phyloP scores from a whole-genome alignment of 2,888 invertebrate species.

The Clusia tigrina region DNA sequence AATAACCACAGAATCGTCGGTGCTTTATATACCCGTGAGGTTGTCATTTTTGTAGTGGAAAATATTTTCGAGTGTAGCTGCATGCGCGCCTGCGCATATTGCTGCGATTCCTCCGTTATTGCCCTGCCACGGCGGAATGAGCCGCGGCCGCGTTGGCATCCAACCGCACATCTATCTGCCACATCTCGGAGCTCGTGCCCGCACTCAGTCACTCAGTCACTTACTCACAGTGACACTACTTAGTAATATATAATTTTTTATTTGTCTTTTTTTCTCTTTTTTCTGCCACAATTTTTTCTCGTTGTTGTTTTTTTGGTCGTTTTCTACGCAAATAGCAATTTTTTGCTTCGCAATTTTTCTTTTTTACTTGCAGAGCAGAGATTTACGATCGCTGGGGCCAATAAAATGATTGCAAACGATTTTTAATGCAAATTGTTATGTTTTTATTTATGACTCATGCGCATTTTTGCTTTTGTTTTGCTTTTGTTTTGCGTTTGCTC shows the following conservation, averaged over 20 bases:
- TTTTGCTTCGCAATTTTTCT: not conserved
- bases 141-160: not conserved
- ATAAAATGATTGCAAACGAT: conserved; percentile 64
- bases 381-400: conserved; percentile 61
- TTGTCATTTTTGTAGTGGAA: too few relatives aligned
- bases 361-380: conserved; percentile 33
- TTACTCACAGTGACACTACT: not conserved
- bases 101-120: too few relatives aligned
- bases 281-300: too few relatives aligned
- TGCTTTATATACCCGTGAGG: too few relatives aligned
- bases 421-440: conserved; percentile 63
- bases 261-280: not conserved
- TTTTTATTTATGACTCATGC: conserved; percentile 38
- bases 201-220: not conserved
- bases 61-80: too few relatives aligned
- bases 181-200: not conserved
- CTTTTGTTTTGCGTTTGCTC: not conserved
- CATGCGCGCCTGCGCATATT: too few relatives aligned
- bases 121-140: too few relatives aligned
- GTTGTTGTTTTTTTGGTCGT: too few relatives aligned
- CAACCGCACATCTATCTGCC: not conserved
- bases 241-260: not conserved
- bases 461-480: not conserved
- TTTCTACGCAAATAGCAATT: conserved; percentile 3
- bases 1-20: too few relatives aligned